phyloP scores from a whole-genome alignment of 1,140 invertebrate genomes.

The Augochlora pura region DNA sequence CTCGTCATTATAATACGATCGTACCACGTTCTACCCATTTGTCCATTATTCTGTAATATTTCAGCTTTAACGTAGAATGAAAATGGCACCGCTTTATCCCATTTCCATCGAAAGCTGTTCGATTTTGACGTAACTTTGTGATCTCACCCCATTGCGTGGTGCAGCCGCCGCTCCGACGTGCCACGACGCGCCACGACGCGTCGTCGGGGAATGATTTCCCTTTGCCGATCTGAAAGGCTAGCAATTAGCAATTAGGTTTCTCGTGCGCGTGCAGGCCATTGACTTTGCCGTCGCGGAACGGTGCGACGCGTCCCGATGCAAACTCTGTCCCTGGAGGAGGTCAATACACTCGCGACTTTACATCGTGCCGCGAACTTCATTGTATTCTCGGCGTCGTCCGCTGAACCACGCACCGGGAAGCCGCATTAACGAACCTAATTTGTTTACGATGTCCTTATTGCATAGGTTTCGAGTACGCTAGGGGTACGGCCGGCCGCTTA shows the following conservation, averaged over 20 bases:
- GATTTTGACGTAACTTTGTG: too few relatives aligned
- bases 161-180: too few relatives aligned
- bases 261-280: conserved; percentile 26
- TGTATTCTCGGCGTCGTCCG: conserved; percentile 8
- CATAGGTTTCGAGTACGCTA: neutral
- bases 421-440: conserved; percentile 22
- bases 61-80: too few relatives aligned
- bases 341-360: conserved; percentile 59
- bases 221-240: neutral
- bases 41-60: too few relatives aligned
- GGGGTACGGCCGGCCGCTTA: too few relatives aligned
- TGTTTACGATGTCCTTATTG: neutral
- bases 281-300: conserved; percentile 30
- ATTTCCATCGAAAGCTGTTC: too few relatives aligned
- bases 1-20: too few relatives aligned
- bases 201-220: neutral
- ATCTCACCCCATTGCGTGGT: too few relatives aligned
- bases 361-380: conserved; percentile 39
- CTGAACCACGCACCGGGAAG: neutral
- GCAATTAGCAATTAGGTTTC: conserved; percentile 5
- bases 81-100: too few relatives aligned
- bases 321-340: conserved; percentile 43
- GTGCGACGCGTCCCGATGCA: conserved; percentile 22
- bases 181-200: too few relatives aligned
- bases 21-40: too few relatives aligned